A percentile compares a stretch with the other conserved stretches of the same genome.
Conservation (phyloP, 2,797 vertebrate genomes). For the Helicolenus hilgendorfi region DNA sequence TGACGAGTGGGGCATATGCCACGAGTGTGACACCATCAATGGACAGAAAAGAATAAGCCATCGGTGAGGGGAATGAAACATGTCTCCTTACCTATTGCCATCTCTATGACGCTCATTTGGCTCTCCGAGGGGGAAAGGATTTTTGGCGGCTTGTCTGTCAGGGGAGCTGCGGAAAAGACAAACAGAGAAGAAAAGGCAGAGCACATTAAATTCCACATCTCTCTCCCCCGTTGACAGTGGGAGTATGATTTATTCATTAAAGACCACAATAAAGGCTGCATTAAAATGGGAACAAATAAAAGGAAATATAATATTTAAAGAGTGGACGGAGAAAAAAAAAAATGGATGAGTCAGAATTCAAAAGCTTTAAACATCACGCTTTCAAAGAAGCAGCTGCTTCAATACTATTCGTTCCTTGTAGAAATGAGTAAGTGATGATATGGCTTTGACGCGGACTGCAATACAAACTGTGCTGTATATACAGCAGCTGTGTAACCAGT, state of each 20-base stretch:
- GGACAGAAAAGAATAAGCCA: background rate
- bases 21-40: background rate
- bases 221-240: slow-evolving; percentile 43
- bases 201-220: slow-evolving; percentile 57
- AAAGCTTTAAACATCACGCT: slow-evolving; percentile 56
- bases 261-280: slow-evolving; percentile 51
- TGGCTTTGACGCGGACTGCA: slow-evolving; percentile 45
- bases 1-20: background rate
- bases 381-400: slow-evolving; percentile 75
- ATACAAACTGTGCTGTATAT: slow-evolving; percentile 21
- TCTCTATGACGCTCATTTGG: slow-evolving; percentile 95
- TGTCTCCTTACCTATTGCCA: slow-evolving; percentile 94
- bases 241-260: slow-evolving; percentile 73
- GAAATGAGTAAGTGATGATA: slow-evolving; percentile 59
- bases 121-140: slow-evolving; percentile 95
- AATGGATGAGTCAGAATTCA: slow-evolving; percentile 30
- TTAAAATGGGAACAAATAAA: slow-evolving; percentile 60
- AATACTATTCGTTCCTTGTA: slow-evolving; percentile 42
- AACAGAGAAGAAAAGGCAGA: slow-evolving; percentile 43
- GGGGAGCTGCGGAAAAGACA: slow-evolving; percentile 92
- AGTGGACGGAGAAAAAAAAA: slow-evolving; percentile 35
- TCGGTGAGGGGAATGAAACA: slow-evolving; percentile 16
- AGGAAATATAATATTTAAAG: slow-evolving; percentile 61
- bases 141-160: slow-evolving; percentile 98
- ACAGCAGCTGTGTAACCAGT: slow-evolving; percentile 38